Evolutionary conservation across 2,113 vertebrate species (phyloP).

Genomic region (Illadopsis cleaveri): DNA sequence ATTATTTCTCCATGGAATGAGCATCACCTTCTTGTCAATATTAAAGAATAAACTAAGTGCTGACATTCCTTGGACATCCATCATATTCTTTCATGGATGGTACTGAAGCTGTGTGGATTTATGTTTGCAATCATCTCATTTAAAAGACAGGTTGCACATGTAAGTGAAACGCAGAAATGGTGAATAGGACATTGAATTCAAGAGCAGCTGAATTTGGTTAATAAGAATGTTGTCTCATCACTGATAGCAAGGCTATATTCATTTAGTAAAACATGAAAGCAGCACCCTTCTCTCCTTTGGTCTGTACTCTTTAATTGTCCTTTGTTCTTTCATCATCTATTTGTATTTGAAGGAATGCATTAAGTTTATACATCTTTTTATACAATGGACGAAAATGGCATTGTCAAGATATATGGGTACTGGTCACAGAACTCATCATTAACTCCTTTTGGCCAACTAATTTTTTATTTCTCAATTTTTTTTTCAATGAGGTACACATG

Average conservation of each 20-base stretch:
- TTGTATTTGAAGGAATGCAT: neutral
- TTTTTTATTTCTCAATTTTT: neutral
- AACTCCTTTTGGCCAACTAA: neutral
- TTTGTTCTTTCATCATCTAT: neutral
- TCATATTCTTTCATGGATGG: neutral
- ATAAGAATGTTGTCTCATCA: neutral
- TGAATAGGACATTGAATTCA: neutral
- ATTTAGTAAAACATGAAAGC: neutral
- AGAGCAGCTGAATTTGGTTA: neutral
- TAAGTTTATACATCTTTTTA: neutral
- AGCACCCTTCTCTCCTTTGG: fast-evolving
- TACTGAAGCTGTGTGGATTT: neutral
- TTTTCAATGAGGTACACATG: neutral
- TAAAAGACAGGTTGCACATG: neutral
- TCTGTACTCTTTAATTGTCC: neutral
- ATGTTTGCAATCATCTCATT: neutral
- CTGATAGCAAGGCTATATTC: neutral
- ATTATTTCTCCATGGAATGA: neutral
- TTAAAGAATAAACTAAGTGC: neutral
- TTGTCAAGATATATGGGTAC: neutral
- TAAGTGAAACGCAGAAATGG: neutral
- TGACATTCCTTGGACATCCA: neutral
- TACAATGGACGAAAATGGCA: neutral
- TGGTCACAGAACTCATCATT: neutral
- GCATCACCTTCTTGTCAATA: neutral